Evolutionary conservation across 2,797 vertebrate species (phyloP), one percentile per base, ranked within the genome.

Genomic region (Bovichtus variegatus): DNA sequence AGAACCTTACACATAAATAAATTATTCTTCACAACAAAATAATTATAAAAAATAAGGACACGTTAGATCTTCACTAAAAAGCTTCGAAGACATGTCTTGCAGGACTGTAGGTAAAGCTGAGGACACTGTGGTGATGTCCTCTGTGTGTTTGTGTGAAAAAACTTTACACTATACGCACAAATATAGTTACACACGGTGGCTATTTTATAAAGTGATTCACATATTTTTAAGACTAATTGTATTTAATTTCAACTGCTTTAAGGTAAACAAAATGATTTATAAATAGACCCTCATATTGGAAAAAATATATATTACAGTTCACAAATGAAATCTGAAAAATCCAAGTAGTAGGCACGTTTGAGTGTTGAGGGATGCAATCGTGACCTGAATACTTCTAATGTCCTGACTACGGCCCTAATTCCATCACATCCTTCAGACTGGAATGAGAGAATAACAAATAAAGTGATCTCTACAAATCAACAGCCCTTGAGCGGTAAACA

Each of bases 391-490:
- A 8, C 21, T 18, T 65, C n/a, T 40, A 36, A 54, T 54, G 19
- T 8, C 51, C 55, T 23, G 51, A 19, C 5, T 31, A 2, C 21
- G 4, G 9, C 21, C 2, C 9, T 19, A 38, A 19, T 25, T 71
- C 27, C 15, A 18, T 25, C 3, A 46, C 49, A 43, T 46, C 41
- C 19, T 34, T 67, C 31, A 31, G 38, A 31, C 38, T 10, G 19
- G 12, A 74, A 49, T 55, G 58, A 55, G 60, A 69, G 47, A 78
- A 76, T 40, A 13, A 68, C 60, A 60, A 71, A 86, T 82, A 36
- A 34, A 55, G 54, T 16, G 3, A 63, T 49, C 12, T n/a, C 55
- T 23, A 23, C 51, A 43, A 27, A 57, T 31, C 47, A 31, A 18
- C 47, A 62, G 29, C 18, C 76, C 16, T 43, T 38, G 49, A n/a